These are phyloP conservation scores for Proctacanthus coquilletti DNA, from an alignment of 1,140 invertebrate genomes.

Conservation along the genomic window DNA sequence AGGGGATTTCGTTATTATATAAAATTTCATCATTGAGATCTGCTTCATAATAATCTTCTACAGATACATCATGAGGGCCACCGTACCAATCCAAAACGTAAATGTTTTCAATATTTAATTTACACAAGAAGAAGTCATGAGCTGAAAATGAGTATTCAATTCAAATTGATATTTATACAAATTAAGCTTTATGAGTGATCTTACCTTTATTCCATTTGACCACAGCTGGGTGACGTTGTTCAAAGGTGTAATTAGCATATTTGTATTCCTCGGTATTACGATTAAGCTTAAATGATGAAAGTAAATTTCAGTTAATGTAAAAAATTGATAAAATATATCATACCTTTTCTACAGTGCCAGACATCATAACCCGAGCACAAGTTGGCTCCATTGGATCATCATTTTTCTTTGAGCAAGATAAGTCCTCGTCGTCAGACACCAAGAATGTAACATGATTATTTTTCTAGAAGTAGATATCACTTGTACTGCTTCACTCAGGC, in stretches of 20 bases:
- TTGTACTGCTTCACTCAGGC: no score
- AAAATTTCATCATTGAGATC: no score
- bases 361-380: conserved; percentile 56
- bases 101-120: conserved; percentile 52
- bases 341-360: conserved; percentile 52
- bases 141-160: conserved; percentile 39
- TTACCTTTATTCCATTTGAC: conserved; percentile 41
- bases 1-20: no score
- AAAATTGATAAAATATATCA: conserved; percentile 1
- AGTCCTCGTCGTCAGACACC: conserved; percentile 48
- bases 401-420: conserved; percentile 43
- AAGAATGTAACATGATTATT: conserved; percentile 47
- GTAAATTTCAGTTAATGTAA: conserved; percentile 9
- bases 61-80: conserved; percentile 46
- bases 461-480: conserved; percentile 29
- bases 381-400: conserved; percentile 67
- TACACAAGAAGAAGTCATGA: conserved; percentile 59
- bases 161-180: conserved; percentile 2
- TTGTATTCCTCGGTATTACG: conserved; percentile 38
- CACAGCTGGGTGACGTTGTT: conserved; percentile 53
- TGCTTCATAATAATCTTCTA: conserved; percentile 41
- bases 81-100: conserved; percentile 61
- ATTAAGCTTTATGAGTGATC: background rate
- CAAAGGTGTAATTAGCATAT: conserved; percentile 44
- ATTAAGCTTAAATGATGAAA: no score